phyloP scores from a whole-genome alignment of 2,888 invertebrate species.

The Monopis laevigella region DNA sequence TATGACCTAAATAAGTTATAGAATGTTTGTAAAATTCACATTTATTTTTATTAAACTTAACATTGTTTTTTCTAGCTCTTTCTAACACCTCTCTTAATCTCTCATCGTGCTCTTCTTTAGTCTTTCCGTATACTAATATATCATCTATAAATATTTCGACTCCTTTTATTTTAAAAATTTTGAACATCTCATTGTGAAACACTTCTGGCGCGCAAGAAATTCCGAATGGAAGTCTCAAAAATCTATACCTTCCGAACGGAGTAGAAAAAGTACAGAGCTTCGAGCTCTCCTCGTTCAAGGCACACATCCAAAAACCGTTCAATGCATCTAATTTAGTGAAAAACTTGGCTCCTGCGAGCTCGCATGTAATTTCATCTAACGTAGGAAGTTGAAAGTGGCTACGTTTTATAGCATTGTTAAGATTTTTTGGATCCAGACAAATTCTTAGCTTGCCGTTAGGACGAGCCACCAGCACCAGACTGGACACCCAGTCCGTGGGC shows the following conservation, averaged over 20 bases:
- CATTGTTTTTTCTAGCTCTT: no score
- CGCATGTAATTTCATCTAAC: constrained; percentile 14
- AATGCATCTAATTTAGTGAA: constrained; percentile 16
- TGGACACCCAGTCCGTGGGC: constrained; percentile 17
- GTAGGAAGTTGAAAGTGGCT: constrained; percentile 18
- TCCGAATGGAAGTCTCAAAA: constrained; percentile 11
- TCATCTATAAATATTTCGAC: constrained; percentile 15
- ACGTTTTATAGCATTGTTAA: constrained; percentile 16
- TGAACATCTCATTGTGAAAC: constrained; percentile 17
- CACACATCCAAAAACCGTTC: constrained; percentile 11
- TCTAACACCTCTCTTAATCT: constrained; percentile 12
- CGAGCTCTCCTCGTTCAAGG: constrained; percentile 11
- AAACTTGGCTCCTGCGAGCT: constrained; percentile 15
- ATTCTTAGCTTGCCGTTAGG: constrained; percentile 14
- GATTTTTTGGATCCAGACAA: constrained; percentile 15
- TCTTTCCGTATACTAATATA: constrained; percentile 12
- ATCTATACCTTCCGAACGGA: constrained; percentile 8
- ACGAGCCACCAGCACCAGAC: constrained; percentile 14
- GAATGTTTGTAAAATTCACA: no score
- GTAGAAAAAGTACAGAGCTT: constrained; percentile 10
- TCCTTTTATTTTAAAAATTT: constrained; percentile 16
- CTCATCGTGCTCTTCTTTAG: constrained; percentile 15
- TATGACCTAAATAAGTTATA: no score
- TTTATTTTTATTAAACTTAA: no score
- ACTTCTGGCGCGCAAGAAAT: constrained; percentile 13